Conservation (phyloP, 1,140 invertebrate genomes). For the Hestina assimilis region DNA sequence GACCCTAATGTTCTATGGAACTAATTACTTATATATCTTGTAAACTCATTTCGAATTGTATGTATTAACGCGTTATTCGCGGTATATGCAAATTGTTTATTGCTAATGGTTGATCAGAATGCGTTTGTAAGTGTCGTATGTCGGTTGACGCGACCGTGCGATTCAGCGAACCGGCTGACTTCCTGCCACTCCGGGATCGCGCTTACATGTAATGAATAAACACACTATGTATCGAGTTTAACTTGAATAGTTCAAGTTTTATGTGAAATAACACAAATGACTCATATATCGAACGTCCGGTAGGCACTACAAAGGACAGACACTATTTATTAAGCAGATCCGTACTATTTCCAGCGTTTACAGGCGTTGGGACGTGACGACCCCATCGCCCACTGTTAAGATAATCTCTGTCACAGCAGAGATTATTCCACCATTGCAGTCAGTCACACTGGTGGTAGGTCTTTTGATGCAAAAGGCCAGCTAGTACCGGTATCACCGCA, state of each 20-base stretch:
- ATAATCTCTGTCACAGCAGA: too few species aligned
- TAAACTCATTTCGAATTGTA: neutral
- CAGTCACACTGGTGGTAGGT: too few species aligned
- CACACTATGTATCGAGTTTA: slow-evolving; percentile 28
- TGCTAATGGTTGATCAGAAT: slow-evolving; percentile 54
- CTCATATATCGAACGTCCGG: slow-evolving; percentile 12
- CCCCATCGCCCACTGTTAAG: too few species aligned
- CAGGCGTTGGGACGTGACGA: too few species aligned
- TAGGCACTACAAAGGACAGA: neutral
- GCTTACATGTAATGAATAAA: slow-evolving; percentile 51
- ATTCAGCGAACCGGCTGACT: slow-evolving; percentile 62
- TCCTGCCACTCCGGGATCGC: slow-evolving; percentile 53
- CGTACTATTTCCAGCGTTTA: too few species aligned
- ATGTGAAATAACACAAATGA: slow-evolving; percentile 4
- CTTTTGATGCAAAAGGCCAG: too few species aligned
- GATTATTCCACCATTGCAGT: too few species aligned
- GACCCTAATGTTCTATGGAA: neutral
- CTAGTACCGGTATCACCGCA: too few species aligned
- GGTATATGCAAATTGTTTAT: slow-evolving; percentile 20
- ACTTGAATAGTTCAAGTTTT: slow-evolving; percentile 14
- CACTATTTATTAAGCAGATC: too few species aligned
- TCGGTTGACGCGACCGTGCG: slow-evolving; percentile 41
- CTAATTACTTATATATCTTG: neutral
- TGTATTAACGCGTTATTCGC: slow-evolving; percentile 1
- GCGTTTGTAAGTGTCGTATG: slow-evolving; percentile 46